Percentiles rank a stretch among this genome's conserved stretches.
Conservation (phyloP, 2,113 vertebrate genomes). For the Suncus etruscus region DNA sequence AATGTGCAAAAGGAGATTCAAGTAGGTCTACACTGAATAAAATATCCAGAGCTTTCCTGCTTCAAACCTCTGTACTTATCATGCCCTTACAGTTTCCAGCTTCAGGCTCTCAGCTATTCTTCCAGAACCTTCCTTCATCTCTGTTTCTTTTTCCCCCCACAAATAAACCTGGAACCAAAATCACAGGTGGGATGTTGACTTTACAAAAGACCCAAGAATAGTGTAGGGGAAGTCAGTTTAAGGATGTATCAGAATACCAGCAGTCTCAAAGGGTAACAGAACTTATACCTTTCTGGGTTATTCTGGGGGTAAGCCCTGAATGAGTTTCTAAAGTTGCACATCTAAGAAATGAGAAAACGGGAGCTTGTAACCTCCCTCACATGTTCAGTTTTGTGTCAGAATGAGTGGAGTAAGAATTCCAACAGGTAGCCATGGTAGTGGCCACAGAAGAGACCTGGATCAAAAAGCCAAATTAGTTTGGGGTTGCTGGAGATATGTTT, state of each 20-base stretch:
- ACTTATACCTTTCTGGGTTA: not conserved
- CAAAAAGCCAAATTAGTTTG: not conserved
- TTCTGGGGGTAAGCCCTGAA: not conserved
- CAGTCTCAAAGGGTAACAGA: not conserved
- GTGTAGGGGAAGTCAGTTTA: not conserved
- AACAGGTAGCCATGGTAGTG: rapidly evolving
- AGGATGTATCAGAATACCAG: not conserved
- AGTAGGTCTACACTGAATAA: not conserved
- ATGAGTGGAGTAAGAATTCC: not conserved
- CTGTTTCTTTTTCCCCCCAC: not conserved
- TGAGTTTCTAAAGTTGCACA: not conserved
- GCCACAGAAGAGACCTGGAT: not conserved
- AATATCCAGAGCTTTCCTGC: rapidly evolving
- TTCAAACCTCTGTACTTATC: rapidly evolving
- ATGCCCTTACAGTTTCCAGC: not conserved
- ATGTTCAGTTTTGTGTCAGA: not conserved
- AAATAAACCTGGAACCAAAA: not conserved
- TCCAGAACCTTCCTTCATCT: no score
- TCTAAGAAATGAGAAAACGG: not conserved
- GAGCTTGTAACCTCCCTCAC: no score
- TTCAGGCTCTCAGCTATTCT: not conserved
- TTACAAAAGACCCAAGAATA: not conserved
- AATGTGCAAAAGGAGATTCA: not conserved
- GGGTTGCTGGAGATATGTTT: not conserved
- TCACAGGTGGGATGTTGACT: not conserved